Evolutionary conservation across 1,140 invertebrate genomes (phyloP).

Genomic region (Pseudomyrmex cubaensis): DNA sequence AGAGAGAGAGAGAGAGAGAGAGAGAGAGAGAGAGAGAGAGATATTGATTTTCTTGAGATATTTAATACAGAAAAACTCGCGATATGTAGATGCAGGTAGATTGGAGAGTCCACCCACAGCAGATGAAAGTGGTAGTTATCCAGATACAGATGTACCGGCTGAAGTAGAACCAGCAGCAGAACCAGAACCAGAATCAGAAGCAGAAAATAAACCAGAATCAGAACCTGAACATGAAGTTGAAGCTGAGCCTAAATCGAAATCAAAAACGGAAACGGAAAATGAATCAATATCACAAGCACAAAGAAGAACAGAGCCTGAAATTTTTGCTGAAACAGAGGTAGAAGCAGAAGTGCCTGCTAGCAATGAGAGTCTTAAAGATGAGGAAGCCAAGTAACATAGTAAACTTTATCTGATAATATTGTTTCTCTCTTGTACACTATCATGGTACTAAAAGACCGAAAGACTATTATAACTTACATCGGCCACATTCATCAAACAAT

Average conservation of each 20-base stretch:
- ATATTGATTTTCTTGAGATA: neutral
- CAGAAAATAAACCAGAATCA: neutral
- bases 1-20: too few relatives aligned
- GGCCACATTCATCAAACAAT: neutral
- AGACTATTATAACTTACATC: conserved; percentile 45
- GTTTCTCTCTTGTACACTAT: conserved; percentile 49
- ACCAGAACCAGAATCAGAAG: neutral
- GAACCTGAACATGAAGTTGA: conserved; percentile 5
- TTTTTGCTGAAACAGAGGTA: neutral
- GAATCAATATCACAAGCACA: neutral
- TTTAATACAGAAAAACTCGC: conserved; percentile 3
- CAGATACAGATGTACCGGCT: conserved; percentile 39
- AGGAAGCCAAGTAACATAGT: conserved; percentile 67
- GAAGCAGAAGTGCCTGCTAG: conserved; percentile 67
- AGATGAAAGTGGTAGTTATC: conserved; percentile 64
- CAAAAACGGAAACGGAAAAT: conserved; percentile 25
- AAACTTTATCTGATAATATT: conserved; percentile 54
- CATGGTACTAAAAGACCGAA: conserved; percentile 47
- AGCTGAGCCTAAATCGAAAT: neutral
- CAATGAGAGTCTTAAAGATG: conserved; percentile 61
- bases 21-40: too few relatives aligned
- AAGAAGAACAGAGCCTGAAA: conserved; percentile 8
- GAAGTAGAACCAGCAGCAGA: conserved; percentile 33
- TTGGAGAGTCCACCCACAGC: conserved; percentile 39
- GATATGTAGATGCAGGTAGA: conserved; percentile 41